phyloP scores from a whole-genome alignment of 2,888 invertebrate species.

The Lymantria dispar region DNA sequence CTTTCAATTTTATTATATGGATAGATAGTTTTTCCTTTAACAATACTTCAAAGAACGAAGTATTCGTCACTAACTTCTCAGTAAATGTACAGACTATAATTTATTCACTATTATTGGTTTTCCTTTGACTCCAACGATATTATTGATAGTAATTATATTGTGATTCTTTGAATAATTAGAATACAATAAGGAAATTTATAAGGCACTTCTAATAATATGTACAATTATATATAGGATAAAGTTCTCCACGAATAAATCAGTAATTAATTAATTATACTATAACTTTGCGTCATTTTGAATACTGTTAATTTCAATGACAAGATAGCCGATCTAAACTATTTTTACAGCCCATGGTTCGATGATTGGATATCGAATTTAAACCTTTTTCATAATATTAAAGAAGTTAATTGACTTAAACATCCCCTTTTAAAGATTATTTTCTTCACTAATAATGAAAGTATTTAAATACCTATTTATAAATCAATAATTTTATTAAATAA shows the following conservation, averaged over 20 bases:
- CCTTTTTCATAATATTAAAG: too few relatives aligned
- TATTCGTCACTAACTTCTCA: neutral
- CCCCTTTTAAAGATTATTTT: too few relatives aligned
- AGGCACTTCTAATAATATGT: constrained; percentile 11
- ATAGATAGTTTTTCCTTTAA: constrained; percentile 1
- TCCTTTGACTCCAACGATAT: constrained; percentile 23
- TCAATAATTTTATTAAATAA: too few relatives aligned
- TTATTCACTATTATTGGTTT: constrained; percentile 20
- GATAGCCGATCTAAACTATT: too few relatives aligned
- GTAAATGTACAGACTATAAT: constrained; percentile 6
- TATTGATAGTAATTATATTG: constrained; percentile 7
- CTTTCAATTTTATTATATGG: neutral
- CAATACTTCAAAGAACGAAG: constrained; percentile 13
- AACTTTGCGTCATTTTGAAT: too few relatives aligned
- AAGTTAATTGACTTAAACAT: too few relatives aligned
- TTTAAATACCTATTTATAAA: too few relatives aligned
- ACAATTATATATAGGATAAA: neutral
- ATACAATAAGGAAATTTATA: constrained; percentile 17
- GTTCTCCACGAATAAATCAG: neutral
- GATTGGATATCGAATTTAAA: too few relatives aligned
- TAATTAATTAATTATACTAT: too few relatives aligned
- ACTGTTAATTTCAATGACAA: too few relatives aligned
- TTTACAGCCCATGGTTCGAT: too few relatives aligned
- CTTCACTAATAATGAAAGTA: too few relatives aligned
- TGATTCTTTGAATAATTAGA: constrained; percentile 22